Conservation (phyloP, 1,140 invertebrate species). For the Atta colombica region DNA sequence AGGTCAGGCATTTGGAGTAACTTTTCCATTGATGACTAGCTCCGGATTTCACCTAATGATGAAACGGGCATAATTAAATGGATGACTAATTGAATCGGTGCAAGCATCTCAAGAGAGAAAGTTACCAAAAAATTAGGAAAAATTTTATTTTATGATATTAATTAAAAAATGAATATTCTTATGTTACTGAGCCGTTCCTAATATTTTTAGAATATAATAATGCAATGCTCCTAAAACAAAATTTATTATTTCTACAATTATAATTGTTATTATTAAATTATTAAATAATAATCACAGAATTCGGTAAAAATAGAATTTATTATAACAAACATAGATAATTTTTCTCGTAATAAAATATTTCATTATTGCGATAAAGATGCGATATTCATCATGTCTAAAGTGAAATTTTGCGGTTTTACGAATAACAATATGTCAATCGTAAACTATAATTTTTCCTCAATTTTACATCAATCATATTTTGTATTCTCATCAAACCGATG, state of each 20-base stretch:
- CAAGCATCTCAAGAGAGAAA: slow-evolving; percentile 17
- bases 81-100: neutral
- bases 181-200: neutral
- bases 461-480: slow-evolving; percentile 19
- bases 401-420: slow-evolving; percentile 24
- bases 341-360: slow-evolving; percentile 5
- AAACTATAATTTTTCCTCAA: neutral
- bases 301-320: neutral
- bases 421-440: neutral
- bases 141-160: neutral
- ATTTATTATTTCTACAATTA: neutral
- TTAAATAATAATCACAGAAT: neutral
- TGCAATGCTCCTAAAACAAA: neutral
- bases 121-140: neutral
- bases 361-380: slow-evolving; percentile 1
- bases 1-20: slow-evolving; percentile 49
- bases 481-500: slow-evolving; percentile 1
- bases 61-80: slow-evolving; percentile 32
- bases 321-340: neutral
- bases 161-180: neutral
- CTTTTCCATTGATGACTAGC: slow-evolving; percentile 50
- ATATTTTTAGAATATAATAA: neutral
- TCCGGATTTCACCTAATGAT: slow-evolving; percentile 53
- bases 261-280: too few species aligned
- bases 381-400: neutral